Evolutionary conservation across 2,797 vertebrate genomes (phyloP).

Genomic region (Craterocephalus amniculus): DNA sequence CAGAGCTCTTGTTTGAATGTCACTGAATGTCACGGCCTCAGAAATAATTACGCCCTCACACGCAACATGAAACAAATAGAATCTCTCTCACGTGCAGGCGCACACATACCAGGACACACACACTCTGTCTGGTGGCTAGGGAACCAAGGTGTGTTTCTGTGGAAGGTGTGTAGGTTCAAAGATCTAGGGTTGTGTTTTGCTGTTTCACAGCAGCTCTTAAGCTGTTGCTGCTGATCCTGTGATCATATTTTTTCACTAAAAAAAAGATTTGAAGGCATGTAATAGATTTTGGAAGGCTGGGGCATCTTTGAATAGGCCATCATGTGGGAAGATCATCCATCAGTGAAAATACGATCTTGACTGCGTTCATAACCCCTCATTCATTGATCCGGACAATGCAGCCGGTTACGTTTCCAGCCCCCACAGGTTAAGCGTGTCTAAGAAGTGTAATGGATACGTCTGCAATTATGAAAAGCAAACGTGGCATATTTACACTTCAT

Average conservation of each 20-base stretch:
- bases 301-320: neutral
- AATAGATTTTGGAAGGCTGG: neutral
- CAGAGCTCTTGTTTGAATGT: constrained; percentile 68
- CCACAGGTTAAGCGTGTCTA: constrained; percentile 1
- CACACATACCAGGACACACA: constrained; percentile 54
- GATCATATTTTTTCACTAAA: neutral
- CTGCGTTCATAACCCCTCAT: neutral
- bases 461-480: constrained; percentile 59
- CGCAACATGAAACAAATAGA: constrained; percentile 70
- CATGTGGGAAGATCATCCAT: neutral
- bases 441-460: constrained; percentile 37
- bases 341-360: neutral
- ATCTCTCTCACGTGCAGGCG: constrained; percentile 32
- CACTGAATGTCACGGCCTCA: constrained; percentile 73
- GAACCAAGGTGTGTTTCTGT: constrained; percentile 62
- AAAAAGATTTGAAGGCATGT: neutral
- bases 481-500: constrained; percentile 38
- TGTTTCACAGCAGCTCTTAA: constrained; percentile 12
- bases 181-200: constrained; percentile 25
- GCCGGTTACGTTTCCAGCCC: constrained; percentile 6
- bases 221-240: constrained; percentile 2
- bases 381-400: neutral
- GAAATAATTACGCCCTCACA: constrained; percentile 72
- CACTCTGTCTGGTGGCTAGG: constrained; percentile 31
- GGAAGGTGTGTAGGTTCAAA: constrained; percentile 64